Evolutionary conservation across 2,113 vertebrate species (phyloP), one percentile per base, ranked within the genome.

Genomic region (Trichomycterus rosablanca): DNA sequence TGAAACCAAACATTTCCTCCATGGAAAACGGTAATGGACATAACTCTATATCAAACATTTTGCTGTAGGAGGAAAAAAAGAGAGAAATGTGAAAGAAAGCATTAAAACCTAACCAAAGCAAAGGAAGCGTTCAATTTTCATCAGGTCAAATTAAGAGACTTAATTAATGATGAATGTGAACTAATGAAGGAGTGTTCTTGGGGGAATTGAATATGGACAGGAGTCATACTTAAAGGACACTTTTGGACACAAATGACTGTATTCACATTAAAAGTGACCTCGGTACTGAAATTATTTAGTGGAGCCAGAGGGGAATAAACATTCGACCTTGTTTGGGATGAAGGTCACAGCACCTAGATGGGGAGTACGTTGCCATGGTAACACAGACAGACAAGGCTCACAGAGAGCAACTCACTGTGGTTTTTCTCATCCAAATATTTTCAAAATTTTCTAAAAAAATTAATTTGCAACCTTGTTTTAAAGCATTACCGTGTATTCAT

Each of bases 1-100:
- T 97, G 81, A 99, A 99, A 60, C 94, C 93, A 78, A 99, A 99
- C 96, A 99, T 99, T 82, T 99, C 96, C 75, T 99, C 96, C 96
- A 99, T 92, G 69, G 95, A 97, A 82, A 99, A 99, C 7, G 96
- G 96, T 22, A 99, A 87, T 28, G 96, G 95, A 59, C 96, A 99
- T 70, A 99, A 87, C 74, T 99, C 96, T 42, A 96, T 97, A 71
- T 99, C 96, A 88, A 99, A 97, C 96, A 99, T 99, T 86, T 99
- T 99, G 82, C 96, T 99, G 82, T 28, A 73, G 71, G 57, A 7
- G 74, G 18, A 78, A 70, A 15, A 49, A 50, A 62, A 23, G 51
- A 14, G 24, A n/a, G 58, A 23, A 12, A 62, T 14, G 4, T 3
- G 6, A 64, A 7, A 39, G 2, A 3, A 2, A 18, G 32, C 15